Conservation (phyloP, 2,888 invertebrate species). For the Eupelmus urozonus region DNA sequence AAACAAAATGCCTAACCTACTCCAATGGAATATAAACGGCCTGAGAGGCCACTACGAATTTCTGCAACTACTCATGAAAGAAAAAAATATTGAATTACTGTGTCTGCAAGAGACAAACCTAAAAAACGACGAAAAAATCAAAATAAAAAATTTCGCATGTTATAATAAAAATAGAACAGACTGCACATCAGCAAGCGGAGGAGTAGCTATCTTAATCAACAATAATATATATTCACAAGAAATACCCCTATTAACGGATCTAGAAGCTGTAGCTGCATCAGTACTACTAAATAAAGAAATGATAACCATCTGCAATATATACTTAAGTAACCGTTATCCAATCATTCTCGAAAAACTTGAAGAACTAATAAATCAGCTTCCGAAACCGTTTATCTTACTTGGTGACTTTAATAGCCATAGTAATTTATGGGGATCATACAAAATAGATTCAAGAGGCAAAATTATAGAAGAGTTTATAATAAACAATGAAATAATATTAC, state of each 20-base stretch:
- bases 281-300: not conserved
- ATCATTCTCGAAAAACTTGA: not conserved
- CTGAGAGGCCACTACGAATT: not conserved
- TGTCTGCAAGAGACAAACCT: constrained; percentile 23
- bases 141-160: constrained; percentile 14
- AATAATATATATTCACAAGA: constrained; percentile 9
- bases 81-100: not conserved
- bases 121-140: not conserved
- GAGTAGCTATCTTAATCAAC: constrained; percentile 3
- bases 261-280: constrained; percentile 15
- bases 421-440: constrained; percentile 58
- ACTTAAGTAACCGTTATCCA: constrained; percentile 6
- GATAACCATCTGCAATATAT: constrained; percentile 7
- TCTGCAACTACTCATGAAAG: not conserved
- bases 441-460: constrained; percentile 58
- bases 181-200: constrained; percentile 3
- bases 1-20: not conserved
- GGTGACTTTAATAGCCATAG: constrained; percentile 48
- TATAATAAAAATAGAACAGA: constrained; percentile 17
- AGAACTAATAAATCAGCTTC: constrained; percentile 4
- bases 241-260: not conserved
- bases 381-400: not conserved
- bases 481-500: not conserved
- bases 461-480: constrained; percentile 6
- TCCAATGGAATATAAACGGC: constrained; percentile 30